phyloP scores from a whole-genome alignment of 2,888 invertebrate species.

The Bhutanitis thaidina region DNA sequence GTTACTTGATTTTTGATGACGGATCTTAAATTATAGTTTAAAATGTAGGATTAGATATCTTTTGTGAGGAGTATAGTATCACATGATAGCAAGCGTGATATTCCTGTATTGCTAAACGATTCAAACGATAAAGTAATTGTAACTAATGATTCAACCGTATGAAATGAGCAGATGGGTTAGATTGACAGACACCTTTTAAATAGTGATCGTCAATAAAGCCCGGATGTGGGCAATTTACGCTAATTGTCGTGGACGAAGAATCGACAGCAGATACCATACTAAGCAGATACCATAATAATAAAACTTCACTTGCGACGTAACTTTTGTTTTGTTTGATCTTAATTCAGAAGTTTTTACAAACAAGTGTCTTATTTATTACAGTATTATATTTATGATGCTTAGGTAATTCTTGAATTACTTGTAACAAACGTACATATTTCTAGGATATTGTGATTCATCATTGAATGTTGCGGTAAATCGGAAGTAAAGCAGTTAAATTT shows the following conservation, averaged over 20 bases:
- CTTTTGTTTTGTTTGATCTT: not conserved
- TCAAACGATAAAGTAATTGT: not conserved
- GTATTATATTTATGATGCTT: not conserved
- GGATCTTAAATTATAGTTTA: too few relatives aligned
- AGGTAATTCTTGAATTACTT: too few relatives aligned
- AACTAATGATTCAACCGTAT: slow-evolving; percentile 3
- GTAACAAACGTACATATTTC: too few relatives aligned
- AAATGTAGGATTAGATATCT: too few relatives aligned
- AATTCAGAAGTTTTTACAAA: not conserved
- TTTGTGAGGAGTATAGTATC: too few relatives aligned
- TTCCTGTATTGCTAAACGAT: too few relatives aligned
- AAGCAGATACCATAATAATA: slow-evolving; percentile 4
- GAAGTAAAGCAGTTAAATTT: too few relatives aligned
- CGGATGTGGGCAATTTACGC: slow-evolving; percentile 73
- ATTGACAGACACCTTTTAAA: slow-evolving; percentile 69
- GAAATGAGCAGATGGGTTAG: slow-evolving; percentile 59
- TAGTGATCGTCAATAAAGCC: slow-evolving; percentile 57
- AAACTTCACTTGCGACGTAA: not conserved
- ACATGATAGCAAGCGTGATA: too few relatives aligned
- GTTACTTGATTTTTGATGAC: too few relatives aligned
- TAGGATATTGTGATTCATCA: too few relatives aligned
- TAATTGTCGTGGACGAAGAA: slow-evolving; percentile 56
- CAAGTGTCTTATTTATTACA: not conserved
- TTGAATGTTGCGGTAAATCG: too few relatives aligned
- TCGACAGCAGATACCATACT: slow-evolving; percentile 27